A percentile compares a stretch with the other conserved stretches of the same genome.
phyloP scores from a whole-genome alignment of 2,113 vertebrate genomes.

The Capricornis sumatraensis region DNA sequence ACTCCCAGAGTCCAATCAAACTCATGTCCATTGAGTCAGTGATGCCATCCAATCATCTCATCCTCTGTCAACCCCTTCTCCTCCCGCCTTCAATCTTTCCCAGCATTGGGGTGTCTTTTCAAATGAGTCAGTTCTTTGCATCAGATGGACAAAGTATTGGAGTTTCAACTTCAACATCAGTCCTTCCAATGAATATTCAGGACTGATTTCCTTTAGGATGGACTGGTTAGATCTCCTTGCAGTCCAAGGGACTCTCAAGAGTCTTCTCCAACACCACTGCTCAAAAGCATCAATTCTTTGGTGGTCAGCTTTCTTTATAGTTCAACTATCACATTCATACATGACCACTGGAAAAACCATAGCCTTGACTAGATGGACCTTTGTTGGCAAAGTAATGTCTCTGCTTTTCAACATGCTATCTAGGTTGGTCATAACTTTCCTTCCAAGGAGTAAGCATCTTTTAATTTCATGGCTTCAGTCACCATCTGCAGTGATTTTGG shows the following conservation, averaged over 20 bases:
- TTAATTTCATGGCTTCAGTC: not conserved
- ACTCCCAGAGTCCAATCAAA: accelerated
- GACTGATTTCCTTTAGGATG: not conserved
- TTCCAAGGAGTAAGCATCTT: not conserved
- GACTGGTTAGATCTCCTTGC: not conserved
- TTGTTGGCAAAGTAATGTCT: not conserved
- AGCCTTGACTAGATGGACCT: not conserved
- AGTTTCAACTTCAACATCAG: not conserved
- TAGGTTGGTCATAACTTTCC: not conserved
- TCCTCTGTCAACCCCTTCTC: not conserved
- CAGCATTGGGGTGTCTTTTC: not conserved
- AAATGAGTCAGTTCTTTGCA: not conserved
- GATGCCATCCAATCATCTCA: not conserved
- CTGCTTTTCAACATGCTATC: not conserved
- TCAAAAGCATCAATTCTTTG: not conserved
- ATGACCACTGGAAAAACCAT: not conserved
- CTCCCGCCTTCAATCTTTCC: not conserved
- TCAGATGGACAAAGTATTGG: not conserved
- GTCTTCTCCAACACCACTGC: not conserved
- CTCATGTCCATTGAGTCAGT: not conserved
- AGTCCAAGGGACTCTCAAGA: not conserved
- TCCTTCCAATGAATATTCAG: not conserved
- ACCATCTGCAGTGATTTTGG: not conserved
- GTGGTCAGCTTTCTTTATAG: not conserved
- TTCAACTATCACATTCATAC: not conserved